phyloP scores from a whole-genome alignment of 2,113 vertebrate species.

The Tragelaphus buxtoni region DNA sequence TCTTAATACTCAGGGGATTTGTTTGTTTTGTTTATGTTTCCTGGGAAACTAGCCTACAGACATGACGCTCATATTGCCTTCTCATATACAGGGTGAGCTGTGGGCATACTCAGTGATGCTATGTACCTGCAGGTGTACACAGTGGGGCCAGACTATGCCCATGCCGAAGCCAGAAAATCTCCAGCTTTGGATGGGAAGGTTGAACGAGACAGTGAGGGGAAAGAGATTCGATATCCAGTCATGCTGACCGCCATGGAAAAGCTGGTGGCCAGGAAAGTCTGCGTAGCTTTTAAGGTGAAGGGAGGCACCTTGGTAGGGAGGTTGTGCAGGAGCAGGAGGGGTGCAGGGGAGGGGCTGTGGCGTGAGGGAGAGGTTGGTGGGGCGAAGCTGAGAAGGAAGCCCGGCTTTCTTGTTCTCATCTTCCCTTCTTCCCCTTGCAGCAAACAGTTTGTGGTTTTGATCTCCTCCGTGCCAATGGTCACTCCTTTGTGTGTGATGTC shows the following conservation, averaged over 20 bases:
- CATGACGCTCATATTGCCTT: slow-evolving; percentile 60
- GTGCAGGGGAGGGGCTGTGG: background rate
- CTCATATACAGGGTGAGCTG: slow-evolving; percentile 50
- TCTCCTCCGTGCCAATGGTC: slow-evolving; percentile 95
- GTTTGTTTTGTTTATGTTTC: background rate
- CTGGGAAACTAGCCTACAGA: slow-evolving; percentile 32
- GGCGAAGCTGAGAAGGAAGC: background rate
- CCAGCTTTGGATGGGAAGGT: slow-evolving; percentile 97
- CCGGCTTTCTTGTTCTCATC: background rate
- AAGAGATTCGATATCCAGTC: slow-evolving; percentile 97
- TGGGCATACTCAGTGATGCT: slow-evolving; percentile 71
- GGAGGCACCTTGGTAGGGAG: background rate
- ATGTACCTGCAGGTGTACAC: slow-evolving; percentile 92
- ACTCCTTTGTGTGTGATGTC: slow-evolving; percentile 97
- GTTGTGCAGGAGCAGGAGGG: background rate
- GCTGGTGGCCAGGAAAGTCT: slow-evolving; percentile 96
- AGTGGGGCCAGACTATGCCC: slow-evolving; percentile 97
- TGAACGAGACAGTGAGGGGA: slow-evolving; percentile 97
- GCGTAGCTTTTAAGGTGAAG: slow-evolving; percentile 95
- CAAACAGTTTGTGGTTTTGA: slow-evolving; percentile 99
- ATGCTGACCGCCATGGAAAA: slow-evolving; percentile 99
- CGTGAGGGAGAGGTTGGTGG: background rate
- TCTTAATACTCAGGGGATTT: background rate
- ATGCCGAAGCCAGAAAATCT: slow-evolving; percentile 97
- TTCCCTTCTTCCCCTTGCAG: slow-evolving; percentile 76